Percentiles rank a stretch among this genome's conserved stretches.
phyloP scores from a whole-genome alignment of 2,888 invertebrate species.

The Ormyrus nitidulus region DNA sequence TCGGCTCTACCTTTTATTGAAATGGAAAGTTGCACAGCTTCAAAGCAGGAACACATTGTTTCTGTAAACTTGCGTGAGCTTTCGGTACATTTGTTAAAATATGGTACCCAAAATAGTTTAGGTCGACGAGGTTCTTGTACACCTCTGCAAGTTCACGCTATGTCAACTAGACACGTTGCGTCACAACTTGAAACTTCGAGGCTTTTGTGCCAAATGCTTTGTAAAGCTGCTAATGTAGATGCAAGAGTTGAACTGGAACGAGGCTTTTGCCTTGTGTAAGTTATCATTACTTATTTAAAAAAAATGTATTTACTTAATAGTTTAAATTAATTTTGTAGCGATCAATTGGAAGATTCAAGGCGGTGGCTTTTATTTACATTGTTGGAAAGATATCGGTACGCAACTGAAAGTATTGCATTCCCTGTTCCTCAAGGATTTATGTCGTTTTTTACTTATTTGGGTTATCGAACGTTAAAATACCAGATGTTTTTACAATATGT shows the following conservation, averaged over 20 bases:
- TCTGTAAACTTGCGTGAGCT: constrained; percentile 91
- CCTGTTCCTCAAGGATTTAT: constrained; percentile 91
- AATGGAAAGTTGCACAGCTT: constrained; percentile 90
- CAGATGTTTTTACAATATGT: constrained; percentile 90
- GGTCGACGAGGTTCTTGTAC: constrained; percentile 76
- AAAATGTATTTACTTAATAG: constrained; percentile 7
- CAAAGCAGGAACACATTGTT: constrained; percentile 91
- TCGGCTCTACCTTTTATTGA: constrained; percentile 85
- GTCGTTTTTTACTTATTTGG: constrained; percentile 92
- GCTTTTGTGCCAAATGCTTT: constrained; percentile 85
- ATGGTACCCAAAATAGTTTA: constrained; percentile 74
- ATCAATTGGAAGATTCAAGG: constrained; percentile 84
- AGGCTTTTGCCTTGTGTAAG: constrained; percentile 88
- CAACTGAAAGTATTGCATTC: constrained; percentile 87
- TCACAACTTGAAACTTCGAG: constrained; percentile 89
- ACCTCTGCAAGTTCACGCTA: constrained; percentile 86
- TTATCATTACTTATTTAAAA: constrained; percentile 63
- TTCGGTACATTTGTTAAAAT: constrained; percentile 88
- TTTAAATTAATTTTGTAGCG: constrained; percentile 77
- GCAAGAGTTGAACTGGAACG: constrained; percentile 83
- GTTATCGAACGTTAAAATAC: constrained; percentile 86
- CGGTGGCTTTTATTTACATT: constrained; percentile 85
- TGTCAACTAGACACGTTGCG: constrained; percentile 87
- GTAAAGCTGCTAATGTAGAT: constrained; percentile 82
- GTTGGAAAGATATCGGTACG: constrained; percentile 88